A percentile compares a stretch with the other conserved stretches of the same genome.
Conservation (phyloP, 2,113 vertebrate genomes). For the Uria aalge region DNA sequence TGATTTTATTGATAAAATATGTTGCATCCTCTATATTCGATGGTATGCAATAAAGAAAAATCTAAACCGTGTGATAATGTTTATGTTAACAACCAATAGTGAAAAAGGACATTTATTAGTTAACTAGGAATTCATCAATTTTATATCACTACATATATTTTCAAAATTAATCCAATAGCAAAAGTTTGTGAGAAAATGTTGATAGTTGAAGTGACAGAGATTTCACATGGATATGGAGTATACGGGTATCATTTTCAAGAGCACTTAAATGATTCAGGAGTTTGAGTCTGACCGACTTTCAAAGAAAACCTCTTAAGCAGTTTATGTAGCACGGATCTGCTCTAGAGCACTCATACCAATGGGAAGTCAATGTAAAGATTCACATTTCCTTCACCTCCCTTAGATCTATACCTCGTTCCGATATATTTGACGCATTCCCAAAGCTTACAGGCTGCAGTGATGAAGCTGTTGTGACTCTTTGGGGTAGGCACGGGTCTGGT, state of each 20-base stretch:
- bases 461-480: not conserved
- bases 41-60: not conserved
- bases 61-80: not conserved
- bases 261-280: not conserved
- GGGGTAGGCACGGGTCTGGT: not conserved
- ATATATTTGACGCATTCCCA: not conserved
- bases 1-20: constrained; percentile 17
- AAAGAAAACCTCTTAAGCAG: not conserved
- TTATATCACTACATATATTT: not conserved
- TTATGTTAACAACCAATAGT: not conserved
- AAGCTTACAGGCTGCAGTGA: not conserved
- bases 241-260: not conserved
- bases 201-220: not conserved
- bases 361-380: not conserved
- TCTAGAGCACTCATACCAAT: not conserved
- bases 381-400: not conserved
- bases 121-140: not conserved
- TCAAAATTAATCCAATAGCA: not conserved
- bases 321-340: not conserved
- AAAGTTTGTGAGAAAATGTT: not conserved
- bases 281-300: not conserved
- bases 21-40: not conserved
- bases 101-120: not conserved
- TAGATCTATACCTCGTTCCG: not conserved
- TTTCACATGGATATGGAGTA: not conserved